Evolutionary conservation across 37 sponge, comb jelly and placozoan species (phyloP).

Genomic region (Ianthella basta): DNA sequence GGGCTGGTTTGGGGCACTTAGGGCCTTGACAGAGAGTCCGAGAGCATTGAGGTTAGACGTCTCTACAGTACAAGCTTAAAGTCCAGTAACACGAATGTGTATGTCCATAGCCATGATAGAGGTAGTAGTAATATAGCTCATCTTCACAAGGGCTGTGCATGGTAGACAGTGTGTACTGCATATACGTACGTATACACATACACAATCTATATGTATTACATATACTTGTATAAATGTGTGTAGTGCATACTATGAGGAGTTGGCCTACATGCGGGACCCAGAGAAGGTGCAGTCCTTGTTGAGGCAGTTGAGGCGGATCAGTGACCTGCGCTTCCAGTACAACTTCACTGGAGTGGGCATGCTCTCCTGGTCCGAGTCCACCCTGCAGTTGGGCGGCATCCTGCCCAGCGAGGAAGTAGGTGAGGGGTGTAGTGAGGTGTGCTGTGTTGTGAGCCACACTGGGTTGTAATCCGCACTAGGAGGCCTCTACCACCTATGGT

Average conservation of each 20-base stretch:
- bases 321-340: neutral
- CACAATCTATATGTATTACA: too few species aligned
- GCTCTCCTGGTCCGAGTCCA: slow-evolving; percentile 25
- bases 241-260: slow-evolving; percentile 14
- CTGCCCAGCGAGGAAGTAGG: neutral
- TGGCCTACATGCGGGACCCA: neutral
- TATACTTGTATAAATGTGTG: too few species aligned
- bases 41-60: neutral
- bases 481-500: too few species aligned
- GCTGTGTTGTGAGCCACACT: too few species aligned
- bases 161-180: too few species aligned
- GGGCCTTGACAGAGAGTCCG: neutral
- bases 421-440: too few species aligned
- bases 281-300: neutral
- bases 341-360: neutral
- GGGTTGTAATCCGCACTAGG: too few species aligned
- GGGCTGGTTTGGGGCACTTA: neutral
- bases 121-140: too few species aligned
- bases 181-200: too few species aligned
- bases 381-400: slow-evolving; percentile 10
- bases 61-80: neutral
- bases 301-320: neutral
- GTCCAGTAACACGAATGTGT: too few species aligned
- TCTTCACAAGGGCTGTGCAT: too few species aligned
- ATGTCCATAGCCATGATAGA: too few species aligned